Evolutionary conservation across 2,113 vertebrate genomes (phyloP).

Genomic region (Pagrus major): DNA sequence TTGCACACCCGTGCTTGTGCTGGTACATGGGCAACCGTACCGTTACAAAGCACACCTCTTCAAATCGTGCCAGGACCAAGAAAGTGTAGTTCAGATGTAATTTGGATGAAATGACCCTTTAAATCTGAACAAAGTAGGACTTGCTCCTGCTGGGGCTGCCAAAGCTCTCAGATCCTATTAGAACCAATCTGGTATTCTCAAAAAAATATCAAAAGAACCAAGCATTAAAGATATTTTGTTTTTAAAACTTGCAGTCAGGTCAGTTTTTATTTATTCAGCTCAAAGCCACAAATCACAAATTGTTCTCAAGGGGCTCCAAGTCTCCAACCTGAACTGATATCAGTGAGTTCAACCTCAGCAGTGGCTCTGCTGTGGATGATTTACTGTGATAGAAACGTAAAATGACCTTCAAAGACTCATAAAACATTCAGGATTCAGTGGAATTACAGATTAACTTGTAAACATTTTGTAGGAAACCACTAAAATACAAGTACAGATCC

Average conservation of each 20-base stretch:
- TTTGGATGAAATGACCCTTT: background rate
- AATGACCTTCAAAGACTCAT: slow-evolving; percentile 13
- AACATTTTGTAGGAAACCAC: slow-evolving; percentile 16
- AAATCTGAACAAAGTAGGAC: background rate
- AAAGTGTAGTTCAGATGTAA: too few relatives aligned
- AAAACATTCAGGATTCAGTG: slow-evolving; percentile 31
- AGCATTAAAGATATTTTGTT: background rate
- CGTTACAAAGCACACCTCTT: too few relatives aligned
- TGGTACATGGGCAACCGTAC: too few relatives aligned
- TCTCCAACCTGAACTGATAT: slow-evolving; percentile 1
- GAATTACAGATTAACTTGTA: slow-evolving; percentile 12
- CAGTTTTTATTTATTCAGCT: background rate
- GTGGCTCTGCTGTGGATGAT: background rate
- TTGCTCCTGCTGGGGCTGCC: background rate
- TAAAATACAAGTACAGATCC: background rate
- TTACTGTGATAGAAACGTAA: slow-evolving; percentile 1
- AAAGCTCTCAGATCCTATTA: background rate
- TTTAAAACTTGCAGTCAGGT: background rate
- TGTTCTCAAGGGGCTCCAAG: background rate
- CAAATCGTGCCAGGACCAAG: too few relatives aligned
- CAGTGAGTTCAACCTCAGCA: background rate
- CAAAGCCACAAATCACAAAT: background rate
- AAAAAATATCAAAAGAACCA: background rate
- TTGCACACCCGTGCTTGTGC: too few relatives aligned
- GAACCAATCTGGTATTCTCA: background rate